Percentiles rank a stretch among this genome's conserved stretches.
Conservation (phyloP, 2,113 vertebrate species). For the Mormyrus iriodes region DNA sequence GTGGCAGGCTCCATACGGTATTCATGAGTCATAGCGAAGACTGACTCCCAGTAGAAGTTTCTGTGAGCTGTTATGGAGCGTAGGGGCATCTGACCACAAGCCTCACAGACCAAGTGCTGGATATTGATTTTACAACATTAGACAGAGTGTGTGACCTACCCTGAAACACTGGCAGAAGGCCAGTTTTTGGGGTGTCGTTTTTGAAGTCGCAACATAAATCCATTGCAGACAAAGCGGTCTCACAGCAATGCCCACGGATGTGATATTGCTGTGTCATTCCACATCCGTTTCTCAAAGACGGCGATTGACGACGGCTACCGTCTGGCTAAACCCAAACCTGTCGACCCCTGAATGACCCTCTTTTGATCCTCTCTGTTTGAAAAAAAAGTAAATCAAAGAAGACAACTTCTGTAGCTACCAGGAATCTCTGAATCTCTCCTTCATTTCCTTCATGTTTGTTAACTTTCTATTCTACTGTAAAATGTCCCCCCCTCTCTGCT, state of each 20-base stretch:
- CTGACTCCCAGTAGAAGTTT: background rate
- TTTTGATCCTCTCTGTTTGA: slow-evolving; percentile 11
- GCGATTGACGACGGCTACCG: background rate
- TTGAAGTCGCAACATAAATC: background rate
- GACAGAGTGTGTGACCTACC: background rate
- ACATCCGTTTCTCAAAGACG: background rate
- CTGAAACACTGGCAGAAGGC: background rate
- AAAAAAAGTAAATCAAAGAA: background rate
- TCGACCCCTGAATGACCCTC: background rate
- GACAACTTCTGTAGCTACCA: background rate
- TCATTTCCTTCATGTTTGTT: background rate
- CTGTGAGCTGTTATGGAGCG: background rate
- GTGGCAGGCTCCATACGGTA: background rate
- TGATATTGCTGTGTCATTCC: background rate
- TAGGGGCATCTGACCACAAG: background rate
- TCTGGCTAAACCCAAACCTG: background rate
- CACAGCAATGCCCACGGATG: background rate
- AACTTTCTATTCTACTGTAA: background rate
- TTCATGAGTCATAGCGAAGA: background rate
- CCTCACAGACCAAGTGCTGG: background rate
- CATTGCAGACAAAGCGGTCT: background rate
- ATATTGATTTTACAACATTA: background rate
- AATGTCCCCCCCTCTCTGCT: background rate
- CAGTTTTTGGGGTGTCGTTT: background rate
- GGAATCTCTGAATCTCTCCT: background rate